Evolutionary conservation across 2,797 vertebrate genomes (phyloP), one percentile per base, ranked within the genome.

Genomic region (Amniataba percoides): DNA sequence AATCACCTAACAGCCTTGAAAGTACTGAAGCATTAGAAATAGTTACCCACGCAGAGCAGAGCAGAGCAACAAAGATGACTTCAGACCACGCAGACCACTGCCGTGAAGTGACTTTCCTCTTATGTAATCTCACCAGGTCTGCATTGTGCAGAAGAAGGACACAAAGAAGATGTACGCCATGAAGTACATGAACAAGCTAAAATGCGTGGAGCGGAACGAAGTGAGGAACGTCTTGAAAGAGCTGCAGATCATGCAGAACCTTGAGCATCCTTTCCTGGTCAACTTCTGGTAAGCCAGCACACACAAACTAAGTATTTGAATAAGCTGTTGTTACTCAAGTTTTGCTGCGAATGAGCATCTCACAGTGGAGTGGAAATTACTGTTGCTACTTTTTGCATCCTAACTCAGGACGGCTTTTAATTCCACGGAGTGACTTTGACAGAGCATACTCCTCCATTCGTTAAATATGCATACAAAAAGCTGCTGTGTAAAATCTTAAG

Each of bases 141-240:
- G 98, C 56, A 97, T 99, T 6, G 98, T 99, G 21, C 97, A 98
- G 86, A 99, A 99, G 94, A 99, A 96, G 3, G 98, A 99, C 87
- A 99, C 97, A 0, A 98, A 98, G 95, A 99, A 98, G 90, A 99
- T 99, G 98, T 99, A 99, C 0, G 98, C 98, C 45, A 99, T 99
- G 98, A 99, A 99, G 91, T 99, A 99, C 87, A 97, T 99, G 98
- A 99, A 99, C 92, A 99, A 99, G 89, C 95, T 97, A 0, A 97
- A 98, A 79, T 99, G 98, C 0, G 96, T 99, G 82, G 98, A 99
- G 78, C 94, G 98, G 3, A 98, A 99, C 0, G 98, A 99, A 95
- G 98, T 99, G 71, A 95, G 97, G 59, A 99, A 99, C 0, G 98
- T 99, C 78, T 96, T 99, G 89, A 99, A 99, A 82, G 98, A 99